Evolutionary conservation across 2,113 vertebrate genomes (phyloP), one percentile per base, ranked within the genome.

Genomic region (Dendrocopos noguchii): DNA sequence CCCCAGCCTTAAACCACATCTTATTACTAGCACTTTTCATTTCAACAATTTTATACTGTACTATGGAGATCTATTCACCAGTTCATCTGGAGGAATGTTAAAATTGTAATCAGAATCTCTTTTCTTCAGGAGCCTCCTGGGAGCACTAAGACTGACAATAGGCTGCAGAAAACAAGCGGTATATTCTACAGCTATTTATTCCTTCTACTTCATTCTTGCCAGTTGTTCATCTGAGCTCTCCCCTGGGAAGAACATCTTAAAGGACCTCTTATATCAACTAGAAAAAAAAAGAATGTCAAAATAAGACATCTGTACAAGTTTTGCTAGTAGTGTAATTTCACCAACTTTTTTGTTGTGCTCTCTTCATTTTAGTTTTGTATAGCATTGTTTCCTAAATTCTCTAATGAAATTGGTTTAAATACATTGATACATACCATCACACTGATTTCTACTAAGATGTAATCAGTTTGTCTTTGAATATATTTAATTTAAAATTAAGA

Each of bases 51-150:
- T 88, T 55, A 33, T 72, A 29, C 55, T 57, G 21, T 19, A n/a
- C 55, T 57, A 74, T 3, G 5, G 80, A 90, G 24, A 61, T 57
- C 25, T 56, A 59, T 73, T 90, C 66, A 68, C 19, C 11, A 67
- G 7, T 94, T 93, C 47, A 74, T 28, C 29, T 7, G 2, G 18
- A 93, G 63, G 91, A 94, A 88, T 84, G 53, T 66, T 91, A 90
- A 92, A 86, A 94, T 95, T 94, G 66, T 95, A 24, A 73, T 59
- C 81, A 90, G 67, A 77, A 88, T 83, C 73, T 91, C 12, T 95
- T 93, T 92, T 74, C 82, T 84, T 90, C 52, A 64, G 74, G 8
- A 91, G 25, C 18, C 63, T 94, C 77, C 66, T 90, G 71, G 74
- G 87, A 95, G 21, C 39, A 42, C 12, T 52, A 63, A 87, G 33